Conservation (phyloP, 2,888 invertebrate species). For the Synergus japonicus region DNA sequence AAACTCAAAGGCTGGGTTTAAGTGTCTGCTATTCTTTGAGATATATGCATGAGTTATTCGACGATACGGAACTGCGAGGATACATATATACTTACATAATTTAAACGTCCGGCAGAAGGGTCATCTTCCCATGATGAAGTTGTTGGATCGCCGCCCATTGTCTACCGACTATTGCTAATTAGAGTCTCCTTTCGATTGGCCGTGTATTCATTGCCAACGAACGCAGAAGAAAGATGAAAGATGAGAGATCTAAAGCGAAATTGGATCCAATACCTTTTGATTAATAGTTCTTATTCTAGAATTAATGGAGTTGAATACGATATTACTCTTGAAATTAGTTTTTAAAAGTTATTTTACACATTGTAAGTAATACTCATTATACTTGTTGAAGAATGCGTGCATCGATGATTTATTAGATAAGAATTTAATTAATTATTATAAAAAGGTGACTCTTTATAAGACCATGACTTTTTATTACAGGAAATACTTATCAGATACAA, state of each 20-base stretch:
- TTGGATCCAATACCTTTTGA: conserved; percentile 14
- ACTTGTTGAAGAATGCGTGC: too few species aligned
- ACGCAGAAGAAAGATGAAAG: conserved; percentile 40
- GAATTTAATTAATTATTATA: neutral
- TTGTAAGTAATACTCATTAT: neutral
- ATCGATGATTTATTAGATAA: neutral
- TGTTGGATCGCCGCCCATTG: conserved; percentile 53
- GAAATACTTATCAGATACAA: neutral
- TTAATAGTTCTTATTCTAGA: neutral
- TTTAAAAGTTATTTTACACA: neutral
- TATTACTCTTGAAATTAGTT: neutral
- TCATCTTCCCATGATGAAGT: conserved; percentile 57
- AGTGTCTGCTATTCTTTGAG: conserved; percentile 58
- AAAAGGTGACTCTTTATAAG: neutral
- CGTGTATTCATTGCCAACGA: conserved; percentile 35
- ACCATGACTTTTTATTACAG: neutral
- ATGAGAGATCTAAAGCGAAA: conserved; percentile 19
- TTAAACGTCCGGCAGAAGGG: conserved; percentile 63
- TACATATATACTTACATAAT: conserved; percentile 63
- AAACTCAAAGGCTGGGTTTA: conserved; percentile 53
- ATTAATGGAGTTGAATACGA: neutral
- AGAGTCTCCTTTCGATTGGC: conserved; percentile 29
- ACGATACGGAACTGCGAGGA: conserved; percentile 58
- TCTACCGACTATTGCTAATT: conserved; percentile 48
- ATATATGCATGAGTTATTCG: conserved; percentile 60